Evolutionary conservation across 2,797 vertebrate genomes (phyloP).

Genomic region (Hapalemur alaotrensis): DNA sequence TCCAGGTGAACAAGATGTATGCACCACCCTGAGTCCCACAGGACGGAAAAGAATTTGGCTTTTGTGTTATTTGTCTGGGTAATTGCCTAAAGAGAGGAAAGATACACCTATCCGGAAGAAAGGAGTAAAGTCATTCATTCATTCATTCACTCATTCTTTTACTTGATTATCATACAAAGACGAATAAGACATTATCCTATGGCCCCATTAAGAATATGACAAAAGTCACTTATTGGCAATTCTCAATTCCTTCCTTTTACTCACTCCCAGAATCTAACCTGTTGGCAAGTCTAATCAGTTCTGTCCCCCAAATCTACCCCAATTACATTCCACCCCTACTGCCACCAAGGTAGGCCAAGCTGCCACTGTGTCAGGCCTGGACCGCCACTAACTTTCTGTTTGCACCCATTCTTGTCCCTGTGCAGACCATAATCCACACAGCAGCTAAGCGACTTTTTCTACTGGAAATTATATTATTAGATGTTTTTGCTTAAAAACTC

Average conservation of each 20-base stretch:
- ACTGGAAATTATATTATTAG: neutral
- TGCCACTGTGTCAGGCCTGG: neutral
- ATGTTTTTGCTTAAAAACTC: neutral
- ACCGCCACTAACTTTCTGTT: neutral
- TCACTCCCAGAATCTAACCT: neutral
- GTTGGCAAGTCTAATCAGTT: neutral
- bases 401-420: no score
- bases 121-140: neutral
- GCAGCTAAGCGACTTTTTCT: neutral
- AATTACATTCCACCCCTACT: neutral
- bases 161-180: neutral
- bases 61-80: neutral
- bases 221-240: neutral
- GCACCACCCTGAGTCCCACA: neutral
- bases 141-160: neutral
- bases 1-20: neutral
- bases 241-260: neutral
- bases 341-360: neutral
- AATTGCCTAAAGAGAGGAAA: neutral
- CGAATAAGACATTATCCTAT: neutral
- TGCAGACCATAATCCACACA: neutral
- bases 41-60: neutral
- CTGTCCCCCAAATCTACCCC: neutral
- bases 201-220: neutral
- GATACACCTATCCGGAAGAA: neutral